Base-by-base conservation (phyloP, 2,113 vertebrate species). In the Pimephales promelas region DNA sequence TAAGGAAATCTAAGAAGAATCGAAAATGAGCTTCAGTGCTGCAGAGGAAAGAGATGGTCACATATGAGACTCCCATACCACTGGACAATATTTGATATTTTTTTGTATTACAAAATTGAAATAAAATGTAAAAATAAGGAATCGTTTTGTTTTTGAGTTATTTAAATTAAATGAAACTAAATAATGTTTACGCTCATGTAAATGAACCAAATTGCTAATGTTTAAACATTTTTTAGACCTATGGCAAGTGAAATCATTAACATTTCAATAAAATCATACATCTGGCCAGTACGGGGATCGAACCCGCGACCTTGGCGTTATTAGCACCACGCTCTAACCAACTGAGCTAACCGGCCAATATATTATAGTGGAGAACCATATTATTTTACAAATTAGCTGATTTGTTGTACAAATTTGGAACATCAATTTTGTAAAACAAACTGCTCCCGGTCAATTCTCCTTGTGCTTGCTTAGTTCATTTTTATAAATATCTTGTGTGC, bases 311-410 rank as follows among this genome's bases (percentile, higher is more conserved):
- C 88, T 90, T 89, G 88, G 88, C 89, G 89, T 89, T 88, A 89
- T 89, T 89, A 89, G 88, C 89, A 90, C 88, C 88, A 90, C 89
- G 87, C 87, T 89, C 89, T 88, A 88, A 90, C 89, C 89, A 89
- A 88, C 89, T 90, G 88, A 90, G 89, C 89, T 90, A 90, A 90
- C 87, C 89, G 83, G 83, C 86, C 86, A n/a, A n/a, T n/a, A n/a
- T n/a, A n/a, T n/a, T n/a, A n/a, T n/a, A n/a, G n/a, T n/a, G n/a
- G n/a, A n/a, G n/a, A n/a, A n/a, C n/a, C n/a, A n/a, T n/a, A n/a
- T n/a, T n/a, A n/a, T n/a, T n/a, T n/a, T n/a, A n/a, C n/a, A n/a
- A n/a, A n/a, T n/a, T n/a, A n/a, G n/a, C n/a, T n/a, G n/a, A n/a
- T n/a, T n/a, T n/a, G n/a, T n/a, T n/a, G n/a, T n/a, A n/a, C 2